Conservation (phyloP, 2,113 vertebrate genomes). For the Mesembrinibis cayennensis region DNA sequence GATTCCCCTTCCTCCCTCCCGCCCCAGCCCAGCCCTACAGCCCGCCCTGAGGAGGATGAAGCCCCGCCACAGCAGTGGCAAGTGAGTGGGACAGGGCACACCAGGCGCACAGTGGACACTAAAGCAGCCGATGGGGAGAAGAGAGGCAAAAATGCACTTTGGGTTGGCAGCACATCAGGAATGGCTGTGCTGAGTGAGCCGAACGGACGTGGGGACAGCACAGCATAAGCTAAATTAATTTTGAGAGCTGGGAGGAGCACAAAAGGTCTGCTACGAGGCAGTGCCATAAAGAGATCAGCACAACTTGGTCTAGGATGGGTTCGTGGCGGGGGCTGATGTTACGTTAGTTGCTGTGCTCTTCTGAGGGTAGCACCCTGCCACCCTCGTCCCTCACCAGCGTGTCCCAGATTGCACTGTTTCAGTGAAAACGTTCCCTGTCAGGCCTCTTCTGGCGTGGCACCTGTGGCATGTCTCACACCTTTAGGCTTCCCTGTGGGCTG, state of each 20-base stretch:
- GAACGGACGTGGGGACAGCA: fast-evolving
- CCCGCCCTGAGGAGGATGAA: background rate
- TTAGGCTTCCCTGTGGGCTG: background rate
- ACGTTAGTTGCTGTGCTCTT: fast-evolving
- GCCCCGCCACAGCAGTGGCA: fast-evolving
- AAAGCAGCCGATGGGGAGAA: background rate
- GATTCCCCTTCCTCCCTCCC: background rate
- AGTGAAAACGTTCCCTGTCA: background rate
- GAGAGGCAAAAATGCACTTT: background rate
- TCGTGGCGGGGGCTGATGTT: fast-evolving
- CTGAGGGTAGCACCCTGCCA: background rate
- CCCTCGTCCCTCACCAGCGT: background rate
- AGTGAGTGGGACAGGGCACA: too few species aligned
- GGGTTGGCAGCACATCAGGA: background rate
- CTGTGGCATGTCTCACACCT: background rate
- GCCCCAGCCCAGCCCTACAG: too few species aligned
- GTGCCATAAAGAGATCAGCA: background rate
- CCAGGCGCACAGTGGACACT: background rate
- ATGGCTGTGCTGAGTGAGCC: background rate
- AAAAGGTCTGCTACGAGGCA: background rate
- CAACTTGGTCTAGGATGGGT: background rate
- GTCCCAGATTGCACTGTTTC: background rate
- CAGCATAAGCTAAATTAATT: background rate
- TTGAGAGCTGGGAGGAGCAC: background rate
- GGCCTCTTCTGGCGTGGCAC: background rate